Evolutionary conservation across 2,113 vertebrate genomes (phyloP).

Genomic region (Sander vitreus): DNA sequence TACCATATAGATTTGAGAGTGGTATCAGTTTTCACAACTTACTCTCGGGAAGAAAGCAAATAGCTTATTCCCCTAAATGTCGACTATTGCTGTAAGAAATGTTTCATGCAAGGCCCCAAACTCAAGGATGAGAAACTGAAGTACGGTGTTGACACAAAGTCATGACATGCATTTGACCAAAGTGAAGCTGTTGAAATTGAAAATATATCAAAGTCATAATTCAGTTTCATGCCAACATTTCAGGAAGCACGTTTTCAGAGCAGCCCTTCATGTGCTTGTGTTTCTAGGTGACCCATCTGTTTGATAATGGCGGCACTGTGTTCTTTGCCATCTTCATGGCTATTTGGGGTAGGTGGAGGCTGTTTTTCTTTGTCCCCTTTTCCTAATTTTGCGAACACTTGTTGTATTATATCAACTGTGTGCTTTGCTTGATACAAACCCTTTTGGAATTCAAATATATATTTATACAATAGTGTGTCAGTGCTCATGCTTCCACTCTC

Average conservation of each 20-base stretch:
- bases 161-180: constrained; percentile 1
- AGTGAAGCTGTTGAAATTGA: neutral
- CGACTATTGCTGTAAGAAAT: neutral
- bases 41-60: neutral
- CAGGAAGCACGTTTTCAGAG: neutral
- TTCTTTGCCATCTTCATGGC: constrained; percentile 89
- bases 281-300: constrained; percentile 85
- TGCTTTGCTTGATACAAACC: constrained; percentile 24
- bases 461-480: constrained; percentile 43
- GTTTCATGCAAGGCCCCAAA: neutral
- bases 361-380: constrained; percentile 19
- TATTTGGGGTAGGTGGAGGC: constrained; percentile 84
- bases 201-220: neutral
- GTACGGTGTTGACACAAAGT: neutral
- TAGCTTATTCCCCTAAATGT: neutral
- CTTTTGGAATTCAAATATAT: constrained; percentile 53
- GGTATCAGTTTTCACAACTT: neutral
- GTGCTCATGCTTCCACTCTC: constrained; percentile 38
- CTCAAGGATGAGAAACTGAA: neutral
- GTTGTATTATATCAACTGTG: constrained; percentile 4
- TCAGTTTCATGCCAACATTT: neutral
- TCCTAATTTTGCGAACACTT: constrained; percentile 25
- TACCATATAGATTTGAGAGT: neutral
- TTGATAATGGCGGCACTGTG: constrained; percentile 87
- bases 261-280: constrained; percentile 32